Percentiles rank a stretch among this genome's conserved stretches.
phyloP scores from a whole-genome alignment of 2,888 invertebrate genomes.

The Leptodirus hochenwartii region DNA sequence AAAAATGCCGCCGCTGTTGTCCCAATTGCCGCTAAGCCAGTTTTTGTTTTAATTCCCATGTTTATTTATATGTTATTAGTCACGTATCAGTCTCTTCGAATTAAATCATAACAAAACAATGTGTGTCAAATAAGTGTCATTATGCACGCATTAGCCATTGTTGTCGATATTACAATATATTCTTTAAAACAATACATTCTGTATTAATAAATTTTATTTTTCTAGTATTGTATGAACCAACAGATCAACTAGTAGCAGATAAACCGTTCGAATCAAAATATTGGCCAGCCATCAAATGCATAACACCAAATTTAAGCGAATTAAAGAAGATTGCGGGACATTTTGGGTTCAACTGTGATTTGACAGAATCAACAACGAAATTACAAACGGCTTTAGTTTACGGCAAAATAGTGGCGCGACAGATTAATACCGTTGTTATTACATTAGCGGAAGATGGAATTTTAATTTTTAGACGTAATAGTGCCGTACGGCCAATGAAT shows the following conservation, averaged over 20 bases:
- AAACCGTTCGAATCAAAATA: constrained; percentile 42
- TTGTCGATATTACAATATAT: background rate
- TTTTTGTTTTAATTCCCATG: constrained; percentile 44
- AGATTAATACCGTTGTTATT: constrained; percentile 38
- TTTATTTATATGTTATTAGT: constrained; percentile 6
- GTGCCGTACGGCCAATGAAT: constrained; percentile 15
- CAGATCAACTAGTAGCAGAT: constrained; percentile 56
- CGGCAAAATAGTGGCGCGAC: constrained; percentile 25
- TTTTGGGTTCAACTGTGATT: constrained; percentile 23
- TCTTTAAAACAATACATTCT: constrained; percentile 4
- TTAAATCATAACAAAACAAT: background rate
- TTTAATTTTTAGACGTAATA: constrained; percentile 27
- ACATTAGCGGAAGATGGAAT: constrained; percentile 44
- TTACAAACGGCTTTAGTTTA: constrained; percentile 22
- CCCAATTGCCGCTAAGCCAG: constrained; percentile 43
- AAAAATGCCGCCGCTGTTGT: constrained; percentile 47
- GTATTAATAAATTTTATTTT: constrained; percentile 20
- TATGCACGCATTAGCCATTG: background rate
- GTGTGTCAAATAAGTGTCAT: constrained; percentile 3
- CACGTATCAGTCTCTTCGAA: constrained; percentile 2
- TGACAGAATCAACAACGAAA: constrained; percentile 15
- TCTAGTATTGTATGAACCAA: constrained; percentile 82
- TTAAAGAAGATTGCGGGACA: constrained; percentile 44
- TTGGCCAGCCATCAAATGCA: constrained; percentile 33
- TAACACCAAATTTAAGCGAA: constrained; percentile 70